Base-by-base conservation (phyloP, 2,888 invertebrate species). In the Brachypalpus laphriformis region DNA sequence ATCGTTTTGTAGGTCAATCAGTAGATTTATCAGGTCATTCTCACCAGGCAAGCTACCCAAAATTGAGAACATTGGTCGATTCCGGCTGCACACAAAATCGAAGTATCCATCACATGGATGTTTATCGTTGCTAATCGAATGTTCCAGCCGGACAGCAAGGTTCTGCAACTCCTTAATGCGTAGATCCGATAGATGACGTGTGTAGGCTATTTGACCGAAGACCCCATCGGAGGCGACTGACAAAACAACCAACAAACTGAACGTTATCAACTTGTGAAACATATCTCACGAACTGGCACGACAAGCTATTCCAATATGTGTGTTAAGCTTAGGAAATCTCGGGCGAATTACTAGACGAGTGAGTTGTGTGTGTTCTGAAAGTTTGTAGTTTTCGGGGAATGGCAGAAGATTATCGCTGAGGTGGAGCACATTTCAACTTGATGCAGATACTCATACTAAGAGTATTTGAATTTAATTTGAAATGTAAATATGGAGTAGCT, bases 1-100 rank as follows among this genome's bases (percentile, higher is more conserved):
- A n/a, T 91, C 91, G 8, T 90, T 88, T 40, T 91, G 89, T 0
- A 91, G 74, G 45, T 89, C 88, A 18, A 88, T 89, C 18, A 89
- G 37, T 2, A 91, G 71, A 59, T 90, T 87, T 14, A 91, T 90
- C 0, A 91, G 87, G 20, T 90, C 89, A 25, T 47, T 83, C 18
- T 74, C 87, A 31, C 89, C 87, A 0, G 91, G 91, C 49, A 87
- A 68, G 54, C 72, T 87, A 89, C 91, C 91, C 89, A 91, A 87
- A 1, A 91, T 68, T 0, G 91, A 89, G 68, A 90, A 91, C 8
- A 91, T 76, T 0, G 91, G 91, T 4, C 89, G 87, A 88, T 90
- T 90, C 2, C 88, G 88, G 72, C 90, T 90, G 80, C 91, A 91
- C 28, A 90, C 91, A 59, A 91, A 89, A 57, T 91, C 91, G 56